phyloP scores from a whole-genome alignment of 2,888 invertebrate genomes.

The Hypolimnas misippus region DNA sequence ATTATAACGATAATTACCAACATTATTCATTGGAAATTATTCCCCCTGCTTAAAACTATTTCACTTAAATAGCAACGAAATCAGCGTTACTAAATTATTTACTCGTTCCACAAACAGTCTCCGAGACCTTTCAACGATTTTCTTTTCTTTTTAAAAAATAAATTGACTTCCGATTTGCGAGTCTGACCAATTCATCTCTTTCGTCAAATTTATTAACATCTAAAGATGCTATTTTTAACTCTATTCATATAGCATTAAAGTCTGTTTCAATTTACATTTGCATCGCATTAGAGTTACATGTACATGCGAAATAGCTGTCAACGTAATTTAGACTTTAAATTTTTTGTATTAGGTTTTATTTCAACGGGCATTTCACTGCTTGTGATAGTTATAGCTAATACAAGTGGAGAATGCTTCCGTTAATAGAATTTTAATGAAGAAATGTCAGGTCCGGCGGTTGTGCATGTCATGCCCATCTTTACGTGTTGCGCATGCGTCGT shows the following conservation, averaged over 20 bases:
- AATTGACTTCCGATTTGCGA: conserved; percentile 74
- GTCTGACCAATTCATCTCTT: conserved; percentile 59
- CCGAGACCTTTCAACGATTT: conserved; percentile 50
- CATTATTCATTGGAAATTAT: too few species aligned
- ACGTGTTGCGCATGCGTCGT: conserved; percentile 59
- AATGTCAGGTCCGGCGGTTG: conserved; percentile 76
- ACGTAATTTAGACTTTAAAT: conserved; percentile 39
- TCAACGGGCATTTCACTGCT: conserved; percentile 38
- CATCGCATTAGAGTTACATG: conserved; percentile 2
- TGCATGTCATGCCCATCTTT: conserved; percentile 82
- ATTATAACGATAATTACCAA: too few species aligned
- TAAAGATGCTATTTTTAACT: conserved; percentile 46
- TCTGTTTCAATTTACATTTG: conserved; percentile 36
- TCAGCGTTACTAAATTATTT: not conserved
- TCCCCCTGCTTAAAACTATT: too few species aligned
- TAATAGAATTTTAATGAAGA: conserved; percentile 84
- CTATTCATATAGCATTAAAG: conserved; percentile 33
- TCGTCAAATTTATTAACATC: conserved; percentile 50
- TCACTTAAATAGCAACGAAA: not conserved
- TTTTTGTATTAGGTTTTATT: conserved; percentile 39
- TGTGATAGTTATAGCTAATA: conserved; percentile 43
- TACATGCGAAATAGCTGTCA: conserved; percentile 27
- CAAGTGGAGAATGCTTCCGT: conserved; percentile 78
- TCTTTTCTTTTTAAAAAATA: conserved; percentile 52
- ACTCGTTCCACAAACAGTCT: conserved; percentile 43